phyloP scores from a whole-genome alignment of 2,888 invertebrate species.

The Luffia ferchaultella region DNA sequence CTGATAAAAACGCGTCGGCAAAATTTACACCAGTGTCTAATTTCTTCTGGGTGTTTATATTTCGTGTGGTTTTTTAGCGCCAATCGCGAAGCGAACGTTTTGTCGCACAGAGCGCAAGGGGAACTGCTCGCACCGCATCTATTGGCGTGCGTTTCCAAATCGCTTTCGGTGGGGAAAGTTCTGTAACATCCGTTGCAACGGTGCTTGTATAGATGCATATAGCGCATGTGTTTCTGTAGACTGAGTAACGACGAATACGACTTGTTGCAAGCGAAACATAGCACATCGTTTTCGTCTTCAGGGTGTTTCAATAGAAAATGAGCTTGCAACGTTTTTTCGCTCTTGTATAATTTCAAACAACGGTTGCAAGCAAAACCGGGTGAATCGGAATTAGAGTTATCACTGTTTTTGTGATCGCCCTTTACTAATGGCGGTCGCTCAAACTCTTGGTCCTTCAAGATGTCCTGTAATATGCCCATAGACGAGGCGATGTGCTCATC shows the following conservation, averaged over 20 bases:
- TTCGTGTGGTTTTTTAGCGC: slow-evolving; percentile 35
- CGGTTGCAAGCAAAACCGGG: slow-evolving; percentile 30
- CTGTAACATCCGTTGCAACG: slow-evolving; percentile 36
- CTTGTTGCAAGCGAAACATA: slow-evolving; percentile 34
- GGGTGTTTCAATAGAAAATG: slow-evolving; percentile 40
- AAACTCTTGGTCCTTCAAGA: slow-evolving; percentile 21
- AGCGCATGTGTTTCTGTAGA: slow-evolving; percentile 36
- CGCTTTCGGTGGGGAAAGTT: slow-evolving; percentile 24
- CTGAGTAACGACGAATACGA: slow-evolving; percentile 37
- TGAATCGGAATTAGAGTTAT: no score
- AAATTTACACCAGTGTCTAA: slow-evolving; percentile 26
- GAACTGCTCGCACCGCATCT: slow-evolving; percentile 26
- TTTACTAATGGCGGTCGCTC: slow-evolving; percentile 22
- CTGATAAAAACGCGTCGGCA: slow-evolving; percentile 34
- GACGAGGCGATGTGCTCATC: slow-evolving; percentile 32
- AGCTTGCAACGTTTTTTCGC: slow-evolving; percentile 27
- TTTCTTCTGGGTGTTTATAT: slow-evolving; percentile 34
- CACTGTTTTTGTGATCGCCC: slow-evolving; percentile 22
- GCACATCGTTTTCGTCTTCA: slow-evolving; percentile 19
- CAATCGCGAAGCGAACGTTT: slow-evolving; percentile 28
- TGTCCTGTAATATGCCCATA: slow-evolving; percentile 30
- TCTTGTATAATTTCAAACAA: slow-evolving; percentile 35
- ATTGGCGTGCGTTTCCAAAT: slow-evolving; percentile 23
- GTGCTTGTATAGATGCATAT: slow-evolving; percentile 34
- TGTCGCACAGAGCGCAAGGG: slow-evolving; percentile 30